Base-by-base conservation (phyloP, 2,797 vertebrate genomes). In the Enteromius viviparus region DNA sequence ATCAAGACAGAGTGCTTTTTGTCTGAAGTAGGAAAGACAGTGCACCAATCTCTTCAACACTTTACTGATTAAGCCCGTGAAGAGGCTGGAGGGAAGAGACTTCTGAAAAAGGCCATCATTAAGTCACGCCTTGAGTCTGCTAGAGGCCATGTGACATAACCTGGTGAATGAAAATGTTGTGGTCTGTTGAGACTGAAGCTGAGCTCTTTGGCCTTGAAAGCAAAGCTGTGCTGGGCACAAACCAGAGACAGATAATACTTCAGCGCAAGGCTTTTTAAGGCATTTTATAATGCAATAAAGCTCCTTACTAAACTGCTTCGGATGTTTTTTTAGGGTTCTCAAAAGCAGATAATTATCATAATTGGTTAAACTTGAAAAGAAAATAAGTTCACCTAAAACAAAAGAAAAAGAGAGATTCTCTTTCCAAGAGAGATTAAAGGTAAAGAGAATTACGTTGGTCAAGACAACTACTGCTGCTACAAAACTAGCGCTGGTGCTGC, bases 111-210 rank as follows among this genome's bases (percentile, higher is more conserved):
- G 21, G 34, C 62, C 62, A 76, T 82, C 71, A 82, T 68, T 76
- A 76, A 76, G 71, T 76, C 64, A 76, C 3, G 81, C 81, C 81
- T 82, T 47, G 81, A 76, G 81, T 82, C 55, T 82, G 81, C 81
- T 76, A 68, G 60, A 58, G 81, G 81, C 81, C 71, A 68, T 68
- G 58, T 66, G 81, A 82, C 81, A 76, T 68, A 68, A 55, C 60
- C 60, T 15, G 71, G 32, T 68, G 64, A 76, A 76, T 82, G 37
- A 76, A 76, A 82, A 76, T 82, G 72, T 58, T 76, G 71, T 76
- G 32, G 70, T 74, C 80, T 81, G 58, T 65, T 75, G 80, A 81
- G 80, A 81, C 70, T 51, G 42, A 72, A 81, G 68, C 53, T 12
- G 58, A 81, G 80, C 70, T 65, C 42, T 76, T 82, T 55, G 72